Evolutionary conservation across 2,888 invertebrate species (phyloP), one percentile per base, ranked within the genome.

Genomic region (Flexamia atlantica): DNA sequence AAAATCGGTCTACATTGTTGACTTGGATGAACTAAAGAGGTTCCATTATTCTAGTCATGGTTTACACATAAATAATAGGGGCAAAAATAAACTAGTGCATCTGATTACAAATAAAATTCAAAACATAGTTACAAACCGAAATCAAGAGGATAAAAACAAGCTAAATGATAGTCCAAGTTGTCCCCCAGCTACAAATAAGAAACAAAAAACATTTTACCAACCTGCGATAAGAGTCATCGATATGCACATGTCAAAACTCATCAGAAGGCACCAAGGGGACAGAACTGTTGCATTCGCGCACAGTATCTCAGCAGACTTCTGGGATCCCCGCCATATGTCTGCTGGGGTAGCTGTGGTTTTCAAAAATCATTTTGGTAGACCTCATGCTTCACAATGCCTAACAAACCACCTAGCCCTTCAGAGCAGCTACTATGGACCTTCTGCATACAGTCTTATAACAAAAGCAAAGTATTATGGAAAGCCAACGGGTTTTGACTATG

Each of bases 331-430:
- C 42, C 72, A 72, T 20, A 72, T 72, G 72, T 36, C 72, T 28
- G 72, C 72, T 42, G 40, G 72, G 7, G 72, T 40, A n/a, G 40
- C 72, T 72, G 40, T 72, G 10, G n/a, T 72, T 4, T 72, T 72
- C 14, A 72, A 40, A 23, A 20, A 40, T 0, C n/a, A 72, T 10
- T 72, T 40, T 42, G 72, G 72, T 5, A 36, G 9, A 72, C 72
- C 72, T 17, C 20, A 25, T 9, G 20, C n/a, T 12, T 72, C 36
- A 23, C 40, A 72, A 72, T 72, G 72, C 20, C 72, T 72, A 2
- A 40, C 72, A 25, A 36, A 72, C n/a, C 17, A 72, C 20, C n/a
- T n/a, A n/a, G n/a, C n/a, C n/a, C n/a, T n/a, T n/a, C n/a, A n/a
- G n/a, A n/a, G n/a, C n/a, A n/a, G n/a, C n/a, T n/a, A n/a, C n/a